Evolutionary conservation across 1,140 invertebrate genomes (phyloP), one percentile per base, ranked within the genome.

Genomic region (Neoseiulus cucumeris): DNA sequence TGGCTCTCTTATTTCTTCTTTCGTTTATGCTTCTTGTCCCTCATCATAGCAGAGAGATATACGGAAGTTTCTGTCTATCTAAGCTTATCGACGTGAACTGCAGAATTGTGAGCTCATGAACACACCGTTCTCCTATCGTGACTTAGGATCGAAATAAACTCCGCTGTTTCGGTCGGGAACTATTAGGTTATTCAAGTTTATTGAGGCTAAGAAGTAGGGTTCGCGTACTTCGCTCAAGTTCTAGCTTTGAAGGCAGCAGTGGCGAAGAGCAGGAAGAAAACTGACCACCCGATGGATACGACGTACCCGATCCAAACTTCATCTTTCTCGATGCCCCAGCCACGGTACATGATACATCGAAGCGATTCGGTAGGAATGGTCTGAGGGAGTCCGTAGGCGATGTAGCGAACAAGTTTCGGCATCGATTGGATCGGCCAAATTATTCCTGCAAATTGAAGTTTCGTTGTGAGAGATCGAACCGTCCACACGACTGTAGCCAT

Each of bases 391-490:
- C 85, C 83, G 51, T 86, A 82, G 2, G 88, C 86, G 33, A 95
- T 81, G 72, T 87, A 86, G 68, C 84, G 81, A 7, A 96, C 76
- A 55, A 86, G 80, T 47, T 81, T 80, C 1, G 91, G 91, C 87
- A 96, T 95, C 41, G 91, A 84, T 80, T 93, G 87, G n/a, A 89
- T 69, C 0, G 90, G 90, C 90, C 90, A 94, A 18, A 93, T 79
- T n/a, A 87, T 82, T 68, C 89, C 89, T 87, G 74, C 22, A 73
- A 75, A 71, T 64, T 39, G 33, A 66, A 64, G 18, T 65, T 18
- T 68, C n/a, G 42, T 65, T 65, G 4, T 28, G 25, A 39, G 33
- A 39, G 33, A 39, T 39, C 33, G 33, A 39, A 6, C 4, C 33
- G 33, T 9, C 33, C 45, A 47, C 45, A 47, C 45, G 7, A 7